Percentiles rank a stretch among this genome's conserved stretches.
These are phyloP conservation scores for Busseola fusca DNA, from an alignment of 2,888 invertebrate species.

Conservation along the genomic window DNA sequence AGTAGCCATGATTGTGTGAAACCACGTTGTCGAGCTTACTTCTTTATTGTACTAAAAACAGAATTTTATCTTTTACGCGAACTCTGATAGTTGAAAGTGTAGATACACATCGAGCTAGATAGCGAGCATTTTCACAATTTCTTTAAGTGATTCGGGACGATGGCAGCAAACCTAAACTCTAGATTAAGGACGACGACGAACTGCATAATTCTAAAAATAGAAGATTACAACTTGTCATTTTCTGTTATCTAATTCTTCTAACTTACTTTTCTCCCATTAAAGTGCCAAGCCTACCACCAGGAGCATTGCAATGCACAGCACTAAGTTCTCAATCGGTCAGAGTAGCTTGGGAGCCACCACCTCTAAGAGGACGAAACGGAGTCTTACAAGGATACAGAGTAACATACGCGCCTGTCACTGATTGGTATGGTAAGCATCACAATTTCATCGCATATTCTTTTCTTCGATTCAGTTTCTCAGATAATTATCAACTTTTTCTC, in stretches of 20 bases:
- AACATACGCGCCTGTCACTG: slow-evolving; percentile 93
- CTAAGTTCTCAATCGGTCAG: slow-evolving; percentile 95
- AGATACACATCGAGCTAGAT: not conserved
- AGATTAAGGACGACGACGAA: not conserved
- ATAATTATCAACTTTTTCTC: not conserved
- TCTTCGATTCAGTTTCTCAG: not conserved
- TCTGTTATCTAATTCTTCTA: not conserved
- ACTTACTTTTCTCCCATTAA: slow-evolving; percentile 52
- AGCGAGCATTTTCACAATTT: not conserved
- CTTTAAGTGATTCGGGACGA: not conserved
- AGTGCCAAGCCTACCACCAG: slow-evolving; percentile 96
- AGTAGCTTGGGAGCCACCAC: slow-evolving; percentile 95
- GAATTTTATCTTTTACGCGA: not conserved
- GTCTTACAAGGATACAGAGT: slow-evolving; percentile 95
- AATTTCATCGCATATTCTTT: not conserved
- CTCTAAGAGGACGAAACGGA: slow-evolving; percentile 94
- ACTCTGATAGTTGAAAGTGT: not conserved
- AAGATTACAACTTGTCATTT: not conserved
- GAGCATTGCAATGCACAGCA: slow-evolving; percentile 94
- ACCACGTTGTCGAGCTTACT: not conserved
- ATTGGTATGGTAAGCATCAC: slow-evolving; percentile 92
- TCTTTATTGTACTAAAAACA: not conserved
- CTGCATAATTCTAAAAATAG: not conserved
- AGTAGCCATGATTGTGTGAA: not conserved
- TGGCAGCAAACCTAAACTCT: not conserved